Evolutionary conservation across 2,888 invertebrate genomes (phyloP).

Genomic region (Scrobipalpa costella): DNA sequence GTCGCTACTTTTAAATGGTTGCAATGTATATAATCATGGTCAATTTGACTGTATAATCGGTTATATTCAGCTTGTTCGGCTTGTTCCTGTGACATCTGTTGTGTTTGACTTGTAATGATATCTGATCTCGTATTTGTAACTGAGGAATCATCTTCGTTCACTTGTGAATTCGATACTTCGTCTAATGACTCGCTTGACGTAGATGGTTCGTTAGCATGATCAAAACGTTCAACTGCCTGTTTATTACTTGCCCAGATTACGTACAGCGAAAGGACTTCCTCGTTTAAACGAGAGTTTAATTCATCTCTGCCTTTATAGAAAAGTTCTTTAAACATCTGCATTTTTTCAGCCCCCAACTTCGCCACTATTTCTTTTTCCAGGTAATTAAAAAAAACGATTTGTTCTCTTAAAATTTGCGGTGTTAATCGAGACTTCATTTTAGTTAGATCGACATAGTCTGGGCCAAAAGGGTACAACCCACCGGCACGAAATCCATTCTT

Average conservation of each 20-base stretch:
- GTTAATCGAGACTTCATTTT: conserved; percentile 35
- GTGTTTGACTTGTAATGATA: neutral
- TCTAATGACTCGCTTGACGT: neutral
- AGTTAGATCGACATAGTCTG: conserved; percentile 36
- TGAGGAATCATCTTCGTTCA: neutral
- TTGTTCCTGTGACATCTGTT: too few species aligned
- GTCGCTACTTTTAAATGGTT: neutral
- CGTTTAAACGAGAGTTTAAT: conserved; percentile 27
- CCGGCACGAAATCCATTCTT: conserved; percentile 40
- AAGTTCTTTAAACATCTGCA: conserved; percentile 34
- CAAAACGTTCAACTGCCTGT: conserved; percentile 28
- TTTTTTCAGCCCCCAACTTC: conserved; percentile 33
- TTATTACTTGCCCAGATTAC: conserved; percentile 37
- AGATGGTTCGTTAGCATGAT: neutral
- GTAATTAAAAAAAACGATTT: conserved; percentile 31
- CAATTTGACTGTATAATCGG: conserved; percentile 1
- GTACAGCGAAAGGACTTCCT: conserved; percentile 34
- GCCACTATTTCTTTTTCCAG: conserved; percentile 36
- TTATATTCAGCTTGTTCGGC: conserved; percentile 3
- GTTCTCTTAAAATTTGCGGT: conserved; percentile 28
- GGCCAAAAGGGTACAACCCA: conserved; percentile 40
- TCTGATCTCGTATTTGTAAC: conserved; percentile 1
- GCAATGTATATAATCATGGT: conserved; percentile 3
- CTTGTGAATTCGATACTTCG: neutral
- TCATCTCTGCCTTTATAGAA: conserved; percentile 33